Evolutionary conservation across 2,797 vertebrate genomes (phyloP), one percentile per base, ranked within the genome.

Genomic region (Periparus ater): DNA sequence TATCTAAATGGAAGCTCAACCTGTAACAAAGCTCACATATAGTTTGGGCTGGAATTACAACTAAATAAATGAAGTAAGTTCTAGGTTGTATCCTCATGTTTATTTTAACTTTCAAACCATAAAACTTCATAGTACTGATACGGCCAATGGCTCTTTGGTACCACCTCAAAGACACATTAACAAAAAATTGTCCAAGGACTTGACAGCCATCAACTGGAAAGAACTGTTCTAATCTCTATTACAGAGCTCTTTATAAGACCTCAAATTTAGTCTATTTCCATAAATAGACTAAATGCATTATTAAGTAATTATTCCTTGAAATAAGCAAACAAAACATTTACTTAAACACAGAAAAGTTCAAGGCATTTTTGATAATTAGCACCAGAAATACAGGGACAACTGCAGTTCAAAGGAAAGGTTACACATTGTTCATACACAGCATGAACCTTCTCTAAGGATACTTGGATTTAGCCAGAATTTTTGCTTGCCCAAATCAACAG

Each of bases 281-380:
- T 13, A 85, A 53, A 84, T 2, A 90, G n/a, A 54, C 10, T 36
- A 63, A 94, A 54, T 40, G 47, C n/a, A 76, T 76, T 36, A 61
- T 53, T 62, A 91, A 91, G 15, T 48, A 89, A 70, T 50, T 80
- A 58, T 79, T 93, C 75, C 87, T 93, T 94, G 76, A 91, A 94
- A 92, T 29, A 90, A 32, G 61, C 86, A 93, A 85, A 94, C 45
- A 79, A 70, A 81, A 61, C 67, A 70, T 65, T 86, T 77, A 74
- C 27, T 78, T 51, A 36, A 92, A 90, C 48, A 72, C 6, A 90
- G 85, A 83, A 95, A 93, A 95, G 89, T 48, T 78, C 84, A 91
- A 91, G 94, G 80, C 80, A 86, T 92, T 97, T 63, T 93, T 75
- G 44, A 76, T 91, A 84, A 91, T 38, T 96, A 81, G 91, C 89